Evolutionary conservation across 2,113 vertebrate genomes (phyloP).

Genomic region (Galemys pyrenaicus): DNA sequence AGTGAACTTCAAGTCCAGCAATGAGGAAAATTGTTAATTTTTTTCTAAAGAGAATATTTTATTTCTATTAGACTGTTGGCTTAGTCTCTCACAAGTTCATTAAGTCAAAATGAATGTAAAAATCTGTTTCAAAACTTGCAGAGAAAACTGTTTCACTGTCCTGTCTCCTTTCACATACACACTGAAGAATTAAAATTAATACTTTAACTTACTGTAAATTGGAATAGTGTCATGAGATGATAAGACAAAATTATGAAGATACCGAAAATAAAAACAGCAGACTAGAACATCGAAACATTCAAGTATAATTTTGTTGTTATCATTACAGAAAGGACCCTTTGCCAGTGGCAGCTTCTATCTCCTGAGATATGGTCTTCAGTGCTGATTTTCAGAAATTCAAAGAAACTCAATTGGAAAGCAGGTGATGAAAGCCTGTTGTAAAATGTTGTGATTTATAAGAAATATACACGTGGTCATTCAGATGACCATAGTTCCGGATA

Average conservation of each 20-base stretch:
- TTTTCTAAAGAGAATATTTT: conserved; percentile 43
- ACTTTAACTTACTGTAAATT: conserved; percentile 46
- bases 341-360: conserved; percentile 27
- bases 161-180: not conserved
- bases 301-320: conserved; percentile 64
- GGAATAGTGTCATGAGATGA: not conserved
- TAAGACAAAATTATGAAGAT: conserved; percentile 16
- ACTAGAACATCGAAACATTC: conserved; percentile 43
- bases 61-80: conserved; percentile 1
- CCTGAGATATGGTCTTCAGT: conserved; percentile 41
- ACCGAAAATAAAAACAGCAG: conserved; percentile 57
- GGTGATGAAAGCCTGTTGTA: not conserved
- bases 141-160: not conserved
- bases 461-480: too few species aligned
- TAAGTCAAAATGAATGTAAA: conserved; percentile 41
- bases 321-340: conserved; percentile 50
- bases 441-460: too few species aligned
- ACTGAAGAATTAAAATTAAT: conserved; percentile 1
- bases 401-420: conserved; percentile 6
- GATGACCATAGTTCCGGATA: not conserved
- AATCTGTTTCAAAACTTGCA: conserved; percentile 21
- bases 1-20: conserved; percentile 21
- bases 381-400: conserved; percentile 40
- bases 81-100: not conserved
- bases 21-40: conserved; percentile 38